Evolutionary conservation across 2,113 vertebrate species (phyloP), one percentile per base, ranked within the genome.

Genomic region (Odobenus rosmarus): DNA sequence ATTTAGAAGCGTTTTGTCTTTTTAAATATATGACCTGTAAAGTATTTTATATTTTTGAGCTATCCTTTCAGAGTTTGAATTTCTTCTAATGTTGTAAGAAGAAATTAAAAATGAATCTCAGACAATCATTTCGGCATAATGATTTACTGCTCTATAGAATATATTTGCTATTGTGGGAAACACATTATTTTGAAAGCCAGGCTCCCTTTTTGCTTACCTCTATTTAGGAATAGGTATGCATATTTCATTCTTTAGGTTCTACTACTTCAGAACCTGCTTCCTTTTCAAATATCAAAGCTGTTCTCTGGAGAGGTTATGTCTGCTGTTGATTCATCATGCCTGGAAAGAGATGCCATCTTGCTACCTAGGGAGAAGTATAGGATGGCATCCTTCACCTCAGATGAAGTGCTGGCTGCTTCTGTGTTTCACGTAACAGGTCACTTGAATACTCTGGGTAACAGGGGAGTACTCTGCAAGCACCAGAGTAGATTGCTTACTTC

Each of bases 281-380:
- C 96, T 98, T 98, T 90, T 94, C 36, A 95, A 88, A 10, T 93
- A 69, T 61, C 88, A 81, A 95, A 95, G 53, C 80, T 97, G 79
- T 23, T 94, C 49, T 86, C 0, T 61, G 33, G 81, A 89, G 85
- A 74, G 46, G 28, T 82, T 4, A 12, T 95, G 61, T 89, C 86
- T 94, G 69, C 80, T 97, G 53, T 71, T 88, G 84, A 89, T 89
- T 97, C 79, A 15, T 84, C 15, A 24, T 94, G 91, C 59, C 93
- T 98, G 97, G 74, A 94, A 97, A 82, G 84, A 88, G 76, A 95
- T 92, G 79, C 95, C 84, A n/a, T 97, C 33, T 64, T 42, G 28
- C 95, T 95, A 36, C 80, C 82, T 67, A 49, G 83, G 92, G 88
- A 97, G 85, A 79, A 88, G 85, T 39, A 7, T 19, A 84, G 72